A percentile compares a stretch with the other conserved stretches of the same genome.
These are phyloP conservation scores for Drosophila nr. fundita DNA, from an alignment of 2,888 invertebrate species.

Conservation along the genomic window DNA sequence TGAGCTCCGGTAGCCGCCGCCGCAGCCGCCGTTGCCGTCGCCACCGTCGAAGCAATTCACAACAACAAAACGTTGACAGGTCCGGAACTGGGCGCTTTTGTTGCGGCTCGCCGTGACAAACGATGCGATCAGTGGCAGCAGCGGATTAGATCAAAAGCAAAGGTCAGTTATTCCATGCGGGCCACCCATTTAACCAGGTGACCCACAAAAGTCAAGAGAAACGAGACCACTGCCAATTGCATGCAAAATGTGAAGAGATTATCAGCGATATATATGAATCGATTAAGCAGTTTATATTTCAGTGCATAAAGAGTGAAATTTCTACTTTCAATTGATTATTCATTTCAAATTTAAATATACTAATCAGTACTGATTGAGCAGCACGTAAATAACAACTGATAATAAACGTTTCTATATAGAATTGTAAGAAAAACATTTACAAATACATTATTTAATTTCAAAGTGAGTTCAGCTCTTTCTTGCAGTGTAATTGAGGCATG, in stretches of 20 bases:
- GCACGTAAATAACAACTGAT: neutral
- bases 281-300: neutral
- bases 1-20: slow-evolving; percentile 9
- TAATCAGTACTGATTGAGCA: neutral
- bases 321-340: neutral
- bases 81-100: slow-evolving; percentile 78
- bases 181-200: slow-evolving; percentile 20
- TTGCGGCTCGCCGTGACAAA: slow-evolving; percentile 60
- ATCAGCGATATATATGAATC: neutral
- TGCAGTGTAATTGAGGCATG: slow-evolving; percentile 5
- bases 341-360: neutral
- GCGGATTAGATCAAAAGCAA: slow-evolving; percentile 54
- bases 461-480: neutral
- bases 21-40: slow-evolving; percentile 1
- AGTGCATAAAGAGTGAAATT: neutral
- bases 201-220: slow-evolving; percentile 16
- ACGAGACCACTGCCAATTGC: neutral
- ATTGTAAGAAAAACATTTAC: neutral
- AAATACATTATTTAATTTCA: neutral
- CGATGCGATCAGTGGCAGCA: slow-evolving; percentile 45
- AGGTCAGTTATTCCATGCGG: slow-evolving; percentile 42
- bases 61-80: slow-evolving; percentile 48
- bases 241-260: neutral
- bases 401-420: neutral
- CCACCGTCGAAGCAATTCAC: slow-evolving; percentile 22